Evolutionary conservation across 1,140 invertebrate species (phyloP).

Genomic region (Sesamia nonagrioides): DNA sequence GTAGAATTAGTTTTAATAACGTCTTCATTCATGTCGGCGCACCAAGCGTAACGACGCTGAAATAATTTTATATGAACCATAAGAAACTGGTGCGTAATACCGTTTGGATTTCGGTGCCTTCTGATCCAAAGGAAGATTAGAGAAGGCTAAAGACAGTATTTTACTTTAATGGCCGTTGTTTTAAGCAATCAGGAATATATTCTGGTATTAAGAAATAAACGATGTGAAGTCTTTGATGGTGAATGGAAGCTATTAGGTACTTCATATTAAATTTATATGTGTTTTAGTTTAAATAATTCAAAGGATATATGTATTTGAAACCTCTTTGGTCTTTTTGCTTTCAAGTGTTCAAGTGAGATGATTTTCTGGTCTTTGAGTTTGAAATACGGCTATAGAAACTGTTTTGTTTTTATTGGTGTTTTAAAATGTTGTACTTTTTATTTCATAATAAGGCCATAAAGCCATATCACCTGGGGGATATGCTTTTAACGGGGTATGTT

Average conservation of each 20-base stretch:
- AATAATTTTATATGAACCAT: conserved; percentile 68
- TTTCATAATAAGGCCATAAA: too few species aligned
- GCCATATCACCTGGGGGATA: too few species aligned
- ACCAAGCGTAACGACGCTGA: conserved; percentile 66
- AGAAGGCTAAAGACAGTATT: conserved; percentile 67
- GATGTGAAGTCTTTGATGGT: not conserved
- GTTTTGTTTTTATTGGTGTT: too few species aligned
- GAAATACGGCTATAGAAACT: too few species aligned
- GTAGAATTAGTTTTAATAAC: conserved; percentile 70
- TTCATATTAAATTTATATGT: conserved; percentile 57
- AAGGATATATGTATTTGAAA: conserved; percentile 1
- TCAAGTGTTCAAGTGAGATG: not conserved
- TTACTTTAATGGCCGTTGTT: conserved; percentile 67
- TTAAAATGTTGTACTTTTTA: too few species aligned
- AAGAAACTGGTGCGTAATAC: conserved; percentile 72
- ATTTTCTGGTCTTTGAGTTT: not conserved
- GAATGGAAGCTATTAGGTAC: conserved; percentile 57
- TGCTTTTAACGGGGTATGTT: too few species aligned
- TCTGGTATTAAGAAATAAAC: conserved; percentile 40
- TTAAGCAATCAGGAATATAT: conserved; percentile 62
- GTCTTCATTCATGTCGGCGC: conserved; percentile 62
- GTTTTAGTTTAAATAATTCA: not conserved
- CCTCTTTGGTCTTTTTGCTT: not conserved
- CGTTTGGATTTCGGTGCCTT: conserved; percentile 70
- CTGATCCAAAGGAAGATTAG: conserved; percentile 64